Evolutionary conservation across 2,888 invertebrate species (phyloP), one percentile per base, ranked within the genome.

Genomic region (Mythimna pallens): DNA sequence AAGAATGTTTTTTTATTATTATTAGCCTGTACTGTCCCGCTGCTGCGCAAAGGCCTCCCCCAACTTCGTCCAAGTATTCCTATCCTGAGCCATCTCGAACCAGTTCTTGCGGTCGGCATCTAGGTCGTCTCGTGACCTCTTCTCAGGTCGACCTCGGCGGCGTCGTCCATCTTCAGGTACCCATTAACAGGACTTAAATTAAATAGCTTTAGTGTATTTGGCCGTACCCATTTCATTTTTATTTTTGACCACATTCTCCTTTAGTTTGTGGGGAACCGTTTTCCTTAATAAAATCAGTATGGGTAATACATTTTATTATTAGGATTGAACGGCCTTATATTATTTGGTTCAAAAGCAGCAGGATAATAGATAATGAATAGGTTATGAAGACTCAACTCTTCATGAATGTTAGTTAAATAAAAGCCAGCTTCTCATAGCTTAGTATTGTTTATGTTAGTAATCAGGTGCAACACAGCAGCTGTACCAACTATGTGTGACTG

Each of bases 381-480:
- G 50, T 25, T 34, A 52, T 14, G 36, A 10, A 22, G 12, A 12
- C 34, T 34, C 6, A 34, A 22, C 20, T 58, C 3, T 65, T 58
- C 12, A 25, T 43, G 17, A 73, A 20, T 34, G 61, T 54, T 25
- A 17, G 14, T 36, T 36, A 14, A 69, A 61, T 50, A 25, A 30
- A 66, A 76, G 20, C 10, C 12, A 20, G 22, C 1, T 2, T 65
- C 9, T 22, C 12, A 47, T 40, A 12, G 36, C 22, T 50, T 54
- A 20, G n/a, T n/a, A n/a, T n/a, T 69, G 69, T 68, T 68, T 69
- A 77, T 12, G 22, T 17, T 14, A 63, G 10, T 47, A 47, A 54
- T 58, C 43, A 47, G 43, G 47, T 40, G 58, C 54, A 54, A 63
- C 43, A 40, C 43, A 30, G n/a, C 52, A 71, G 52, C 58, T 63